Evolutionary conservation across 2,888 invertebrate species (phyloP).

Genomic region (Anodontia alba): DNA sequence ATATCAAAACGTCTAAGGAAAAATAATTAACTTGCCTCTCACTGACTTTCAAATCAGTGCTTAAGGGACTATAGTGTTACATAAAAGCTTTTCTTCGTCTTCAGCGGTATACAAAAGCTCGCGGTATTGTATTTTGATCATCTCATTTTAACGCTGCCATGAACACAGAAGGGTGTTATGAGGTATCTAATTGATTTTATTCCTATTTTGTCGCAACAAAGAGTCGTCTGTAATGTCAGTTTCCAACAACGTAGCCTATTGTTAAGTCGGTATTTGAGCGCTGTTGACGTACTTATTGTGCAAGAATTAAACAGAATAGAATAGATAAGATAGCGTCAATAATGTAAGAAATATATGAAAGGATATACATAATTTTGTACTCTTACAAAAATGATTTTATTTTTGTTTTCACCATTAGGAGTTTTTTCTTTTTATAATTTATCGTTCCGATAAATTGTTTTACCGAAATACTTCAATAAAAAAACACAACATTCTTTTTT

Average conservation of each 20-base stretch:
- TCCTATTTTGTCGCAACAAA: neutral
- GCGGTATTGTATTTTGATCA: conserved; percentile 10
- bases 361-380: too few species aligned
- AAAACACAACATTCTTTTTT: too few species aligned
- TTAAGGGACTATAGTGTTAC: neutral
- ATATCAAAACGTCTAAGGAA: neutral
- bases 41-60: neutral
- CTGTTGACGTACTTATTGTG: too few species aligned
- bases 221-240: neutral
- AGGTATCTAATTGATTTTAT: neutral
- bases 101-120: conserved; percentile 3
- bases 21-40: neutral
- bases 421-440: too few species aligned
- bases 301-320: too few species aligned
- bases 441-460: too few species aligned
- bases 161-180: neutral
- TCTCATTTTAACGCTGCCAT: neutral
- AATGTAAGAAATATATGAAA: too few species aligned
- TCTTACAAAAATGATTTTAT: too few species aligned
- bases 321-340: too few species aligned
- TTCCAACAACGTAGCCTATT: neutral
- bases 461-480: too few species aligned
- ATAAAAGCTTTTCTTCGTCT: neutral
- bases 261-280: neutral
- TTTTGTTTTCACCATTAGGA: too few species aligned